Percentiles rank a stretch among this genome's conserved stretches.
Evolutionary conservation across 1,140 invertebrate species (phyloP).

Genomic region (Ceratina japonica): DNA sequence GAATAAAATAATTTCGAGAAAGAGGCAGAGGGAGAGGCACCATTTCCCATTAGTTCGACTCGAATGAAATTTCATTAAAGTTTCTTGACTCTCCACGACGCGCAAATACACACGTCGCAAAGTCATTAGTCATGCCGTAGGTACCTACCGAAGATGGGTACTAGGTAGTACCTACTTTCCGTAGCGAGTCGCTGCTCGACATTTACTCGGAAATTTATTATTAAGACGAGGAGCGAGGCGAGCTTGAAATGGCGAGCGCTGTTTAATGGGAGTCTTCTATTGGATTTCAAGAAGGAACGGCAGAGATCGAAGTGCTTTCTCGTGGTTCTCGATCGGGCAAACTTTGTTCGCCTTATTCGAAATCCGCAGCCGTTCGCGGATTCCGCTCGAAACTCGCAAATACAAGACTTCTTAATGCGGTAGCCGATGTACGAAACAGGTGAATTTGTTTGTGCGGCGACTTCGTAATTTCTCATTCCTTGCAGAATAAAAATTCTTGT

Average conservation of each 20-base stretch:
- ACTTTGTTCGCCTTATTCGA: not conserved
- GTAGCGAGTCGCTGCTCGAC: not conserved
- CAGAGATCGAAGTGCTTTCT: not conserved
- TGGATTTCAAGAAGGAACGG: not conserved
- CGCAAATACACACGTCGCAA: not conserved
- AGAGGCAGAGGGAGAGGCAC: too few species aligned
- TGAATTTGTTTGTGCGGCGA: too few species aligned
- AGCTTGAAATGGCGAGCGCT: too few species aligned
- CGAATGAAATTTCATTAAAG: conserved; percentile 26
- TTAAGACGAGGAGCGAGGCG: not conserved
- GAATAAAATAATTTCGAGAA: too few species aligned
- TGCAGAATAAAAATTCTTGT: too few species aligned
- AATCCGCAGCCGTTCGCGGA: too few species aligned
- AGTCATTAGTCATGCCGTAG: conserved; percentile 23
- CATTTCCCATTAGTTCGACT: too few species aligned
- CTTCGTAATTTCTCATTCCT: too few species aligned
- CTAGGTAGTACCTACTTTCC: not conserved
- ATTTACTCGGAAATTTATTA: conserved; percentile 25
- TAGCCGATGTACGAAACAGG: not conserved
- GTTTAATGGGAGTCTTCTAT: not conserved
- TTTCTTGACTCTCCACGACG: conserved; percentile 6
- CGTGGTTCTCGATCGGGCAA: not conserved
- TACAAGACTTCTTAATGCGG: not conserved
- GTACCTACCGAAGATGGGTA: too few species aligned
- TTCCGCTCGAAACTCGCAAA: not conserved